Evolutionary conservation across 2,888 invertebrate species (phyloP), one percentile per base, ranked within the genome.

Genomic region (Dryocosmus kuriphilus): DNA sequence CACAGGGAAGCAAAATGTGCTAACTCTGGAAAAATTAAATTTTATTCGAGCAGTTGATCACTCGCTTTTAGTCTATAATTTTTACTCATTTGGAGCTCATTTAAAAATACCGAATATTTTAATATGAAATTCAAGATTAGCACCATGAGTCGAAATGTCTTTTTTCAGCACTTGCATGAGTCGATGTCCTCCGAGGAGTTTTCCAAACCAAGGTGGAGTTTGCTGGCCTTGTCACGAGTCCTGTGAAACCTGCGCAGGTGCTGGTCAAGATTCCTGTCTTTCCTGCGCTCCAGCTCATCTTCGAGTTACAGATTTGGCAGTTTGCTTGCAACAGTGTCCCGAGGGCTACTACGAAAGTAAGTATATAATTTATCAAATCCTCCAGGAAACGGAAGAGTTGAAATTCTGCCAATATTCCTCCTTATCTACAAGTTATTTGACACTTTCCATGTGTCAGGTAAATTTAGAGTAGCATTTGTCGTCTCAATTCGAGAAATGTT

Each of bases 171-270:
- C 96, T 30, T 97, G 97, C 90, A 96, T 97, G 4, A 96, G 96
- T 81, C 94, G 95, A 73, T 97, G 97, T 89, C 97, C 97, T 9
- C 96, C 96, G 19, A 94, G 97, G 85, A 97, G 96, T 88, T 97
- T 95, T 87, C 95, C 96, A 0, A 96, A 96, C 89, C 95, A 95
- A 86, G 95, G 95, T 61, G 96, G 95, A 62, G 94, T 95, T 30
- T 98, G 97, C 87, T 96, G 96, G 94, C 96, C 96, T 0, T 98
- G 98, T 87, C 97, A 97, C 89, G 96, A 97, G 88, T 96, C 97
- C 19, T 98, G 98, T 88, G 96, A 96, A 89, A 97, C 96, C 22
- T 98, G 98, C 87, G 96, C 96, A 32, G 98, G 97, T 9, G 95
- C 97, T 5, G 96, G 97, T 16, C 96, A 96, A 89, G 96, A 97